A percentile compares a stretch with the other conserved stretches of the same genome.
Evolutionary conservation across 1,140 invertebrate genomes (phyloP).

Genomic region (Linepithema humile): DNA sequence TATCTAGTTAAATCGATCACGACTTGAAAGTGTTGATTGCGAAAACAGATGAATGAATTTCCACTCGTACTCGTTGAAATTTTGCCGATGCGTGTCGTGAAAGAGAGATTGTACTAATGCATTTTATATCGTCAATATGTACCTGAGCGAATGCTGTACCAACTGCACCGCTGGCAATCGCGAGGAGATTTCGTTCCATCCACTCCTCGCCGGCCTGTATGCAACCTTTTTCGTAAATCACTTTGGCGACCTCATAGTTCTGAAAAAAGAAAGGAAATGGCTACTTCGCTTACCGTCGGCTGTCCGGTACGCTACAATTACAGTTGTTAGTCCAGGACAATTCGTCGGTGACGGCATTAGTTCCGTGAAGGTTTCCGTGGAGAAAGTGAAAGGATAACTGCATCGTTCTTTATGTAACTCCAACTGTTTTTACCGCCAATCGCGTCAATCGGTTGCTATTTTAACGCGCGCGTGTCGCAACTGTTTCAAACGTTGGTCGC

Average conservation of each 20-base stretch:
- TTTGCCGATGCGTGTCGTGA: no score
- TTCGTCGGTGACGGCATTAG: slow-evolving; percentile 14
- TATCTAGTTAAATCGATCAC: not conserved
- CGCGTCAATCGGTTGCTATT: slow-evolving; percentile 41
- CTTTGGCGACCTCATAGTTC: slow-evolving; percentile 90
- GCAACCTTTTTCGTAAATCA: slow-evolving; percentile 97
- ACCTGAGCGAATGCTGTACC: slow-evolving; percentile 96
- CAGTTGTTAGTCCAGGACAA: slow-evolving; percentile 62
- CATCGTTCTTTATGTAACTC: slow-evolving; percentile 35
- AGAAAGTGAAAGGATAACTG: slow-evolving; percentile 49
- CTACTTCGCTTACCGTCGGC: slow-evolving; percentile 71
- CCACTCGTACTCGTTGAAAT: not conserved
- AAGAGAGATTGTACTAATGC: slow-evolving; percentile 33
- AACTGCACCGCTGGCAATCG: slow-evolving; percentile 94
- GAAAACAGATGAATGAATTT: not conserved
- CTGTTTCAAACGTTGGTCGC: not conserved
- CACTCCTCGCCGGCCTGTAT: slow-evolving; percentile 96
- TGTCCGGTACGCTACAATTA: slow-evolving; percentile 5
- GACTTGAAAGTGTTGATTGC: slow-evolving; percentile 37
- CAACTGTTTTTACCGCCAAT: slow-evolving; percentile 19
- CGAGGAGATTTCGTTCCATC: slow-evolving; percentile 96
- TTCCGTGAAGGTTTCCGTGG: slow-evolving; percentile 32
- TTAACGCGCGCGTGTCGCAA: slow-evolving; percentile 37
- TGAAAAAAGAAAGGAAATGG: slow-evolving; percentile 84
- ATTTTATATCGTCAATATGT: slow-evolving; percentile 66